These are phyloP conservation scores for Neolamprologus caudopunctatus DNA, from an alignment of 2,113 vertebrate genomes.

Conservation along the genomic window DNA sequence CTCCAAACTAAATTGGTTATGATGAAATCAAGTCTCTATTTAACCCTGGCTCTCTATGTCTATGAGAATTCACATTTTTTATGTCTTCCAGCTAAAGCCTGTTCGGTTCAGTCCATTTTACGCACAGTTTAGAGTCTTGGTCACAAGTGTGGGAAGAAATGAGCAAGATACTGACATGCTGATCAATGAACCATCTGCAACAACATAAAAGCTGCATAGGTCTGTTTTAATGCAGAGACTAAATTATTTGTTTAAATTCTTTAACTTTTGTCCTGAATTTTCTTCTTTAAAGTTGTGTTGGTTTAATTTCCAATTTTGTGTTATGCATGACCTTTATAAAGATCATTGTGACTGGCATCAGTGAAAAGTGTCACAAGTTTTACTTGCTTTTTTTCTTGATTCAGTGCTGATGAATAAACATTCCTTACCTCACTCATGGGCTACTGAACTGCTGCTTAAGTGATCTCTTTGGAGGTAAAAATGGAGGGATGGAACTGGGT, in stretches of 20 bases:
- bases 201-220: neutral
- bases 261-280: neutral
- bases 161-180: neutral
- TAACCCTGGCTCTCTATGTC: neutral
- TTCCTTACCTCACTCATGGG: neutral
- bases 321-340: neutral
- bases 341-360: neutral
- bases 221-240: neutral
- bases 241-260: neutral
- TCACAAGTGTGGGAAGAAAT: neutral
- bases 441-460: neutral
- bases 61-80: neutral
- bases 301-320: neutral
- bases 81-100: neutral
- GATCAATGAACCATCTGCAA: neutral
- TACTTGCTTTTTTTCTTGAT: neutral
- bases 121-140: neutral
- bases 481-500: neutral
- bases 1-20: neutral
- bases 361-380: neutral
- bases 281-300: neutral
- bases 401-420: neutral
- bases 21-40: neutral
- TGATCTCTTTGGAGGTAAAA: neutral
- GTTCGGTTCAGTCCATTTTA: neutral